Conservation (phyloP, 2,113 vertebrate genomes). For the Leucoraja erinaceus region DNA sequence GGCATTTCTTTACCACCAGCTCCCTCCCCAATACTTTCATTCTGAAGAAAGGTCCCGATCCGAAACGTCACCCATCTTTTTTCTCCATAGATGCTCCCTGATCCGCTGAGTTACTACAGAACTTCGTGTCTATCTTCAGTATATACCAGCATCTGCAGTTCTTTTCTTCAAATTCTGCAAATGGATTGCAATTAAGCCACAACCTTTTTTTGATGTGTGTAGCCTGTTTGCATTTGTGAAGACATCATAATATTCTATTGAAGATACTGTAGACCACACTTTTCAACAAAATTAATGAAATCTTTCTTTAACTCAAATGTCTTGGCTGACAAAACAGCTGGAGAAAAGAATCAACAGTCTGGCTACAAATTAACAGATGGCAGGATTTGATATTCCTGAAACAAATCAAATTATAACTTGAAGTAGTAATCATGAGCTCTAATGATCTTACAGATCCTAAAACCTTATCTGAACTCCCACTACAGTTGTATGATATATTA, state of each 20-base stretch:
- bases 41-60: no score
- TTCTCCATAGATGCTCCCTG: no score
- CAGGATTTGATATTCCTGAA: constrained; percentile 18
- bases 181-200: no score
- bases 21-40: no score
- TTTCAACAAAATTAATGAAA: not conserved
- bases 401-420: not conserved
- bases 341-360: not conserved
- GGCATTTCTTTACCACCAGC: no score
- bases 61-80: no score
- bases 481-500: not conserved
- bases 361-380: not conserved
- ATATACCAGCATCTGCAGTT: no score
- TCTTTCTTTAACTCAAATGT: not conserved
- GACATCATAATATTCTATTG: not conserved
- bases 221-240: no score
- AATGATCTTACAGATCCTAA: constrained; percentile 1
- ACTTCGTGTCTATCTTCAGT: no score
- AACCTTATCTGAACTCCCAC: not conserved
- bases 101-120: no score
- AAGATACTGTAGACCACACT: not conserved
- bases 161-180: no score
- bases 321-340: not conserved
- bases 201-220: no score
- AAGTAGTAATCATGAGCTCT: not conserved